Base-by-base conservation (phyloP, 2,113 vertebrate species). In the Numida meleagris region DNA sequence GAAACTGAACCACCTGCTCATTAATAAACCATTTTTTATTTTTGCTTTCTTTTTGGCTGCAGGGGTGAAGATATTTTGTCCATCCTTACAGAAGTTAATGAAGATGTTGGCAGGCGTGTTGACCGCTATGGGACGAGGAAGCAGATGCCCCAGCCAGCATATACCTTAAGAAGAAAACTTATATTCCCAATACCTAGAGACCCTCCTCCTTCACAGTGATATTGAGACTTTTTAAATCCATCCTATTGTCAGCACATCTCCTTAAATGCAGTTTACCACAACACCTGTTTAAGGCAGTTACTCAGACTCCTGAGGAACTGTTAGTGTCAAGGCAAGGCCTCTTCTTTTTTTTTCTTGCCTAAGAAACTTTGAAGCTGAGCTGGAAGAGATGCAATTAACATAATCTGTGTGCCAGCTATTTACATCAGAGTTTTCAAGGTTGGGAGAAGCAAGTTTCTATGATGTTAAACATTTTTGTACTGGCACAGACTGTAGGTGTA, bases 21-120 rank as follows among this genome's bases (percentile, higher is more conserved):
- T 43, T 75, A 88, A 61, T n/a, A 74, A 80, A 11, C 62, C 0
- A 1, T 15, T 58, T 40, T 51, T 9, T 3, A 8, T 53, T 59
- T 89, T 91, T 82, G 8, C 20, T 78, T 4, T 62, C 55, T 45
- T 50, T 91, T n/a, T 95, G 48, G 25, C 57, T 86, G 14, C 94
- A 99, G 99, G 15, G 82, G 84, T 23, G 34, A 62, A 82, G 98
- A 99, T 95, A 98, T 99, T 77, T 85, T 99, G 91, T 98, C 98
- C 2, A 99, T 99, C 92, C 97, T 99, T 86, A 99, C 99, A 7
- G 93, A 97, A 76, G 99, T 99, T 95, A 99, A 99, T 50, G 51
- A 93, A 16, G 98, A 99, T 24, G 99, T 99, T 34, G 97, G 98
- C 77, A 82, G 20, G 61, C 97, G 89, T 92, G 85, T 61, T 2